Conservation (phyloP, 2,888 invertebrate genomes). For the Schizotus pectinicornis region DNA sequence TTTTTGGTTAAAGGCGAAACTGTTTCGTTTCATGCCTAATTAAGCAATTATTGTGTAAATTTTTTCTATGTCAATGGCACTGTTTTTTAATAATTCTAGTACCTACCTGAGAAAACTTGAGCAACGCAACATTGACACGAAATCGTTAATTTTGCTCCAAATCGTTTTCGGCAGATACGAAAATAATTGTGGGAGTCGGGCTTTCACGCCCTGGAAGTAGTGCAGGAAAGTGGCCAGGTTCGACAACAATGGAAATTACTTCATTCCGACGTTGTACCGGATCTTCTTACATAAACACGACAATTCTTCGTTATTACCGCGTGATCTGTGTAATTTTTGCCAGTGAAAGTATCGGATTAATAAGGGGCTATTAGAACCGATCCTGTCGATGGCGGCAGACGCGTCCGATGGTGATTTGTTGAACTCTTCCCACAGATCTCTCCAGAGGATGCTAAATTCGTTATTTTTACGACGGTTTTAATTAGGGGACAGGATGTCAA, state of each 20-base stretch:
- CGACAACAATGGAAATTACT: conserved; percentile 12
- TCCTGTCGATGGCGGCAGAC: background rate
- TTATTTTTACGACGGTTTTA: no score
- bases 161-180: background rate
- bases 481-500: no score
- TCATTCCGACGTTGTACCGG: conserved; percentile 3
- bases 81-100: conserved; percentile 1
- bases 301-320: conserved; percentile 12
- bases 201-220: no score
- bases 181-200: no score
- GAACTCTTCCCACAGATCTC: no score
- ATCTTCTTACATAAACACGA: conserved; percentile 12
- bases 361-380: conserved; percentile 2
- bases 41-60: no score
- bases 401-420: background rate
- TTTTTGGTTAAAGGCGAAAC: no score
- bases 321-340: conserved; percentile 9
- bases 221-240: background rate
- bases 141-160: conserved; percentile 1
- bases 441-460: no score
- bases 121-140: conserved; percentile 18
- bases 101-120: conserved; percentile 2
- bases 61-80: background rate
- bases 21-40: no score
- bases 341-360: conserved; percentile 16